A percentile compares a stretch with the other conserved stretches of the same genome.
These are phyloP conservation scores for Virgularia gustaviana DNA, from an alignment of 92 coral and sea anemone species.

Conservation along the genomic window DNA sequence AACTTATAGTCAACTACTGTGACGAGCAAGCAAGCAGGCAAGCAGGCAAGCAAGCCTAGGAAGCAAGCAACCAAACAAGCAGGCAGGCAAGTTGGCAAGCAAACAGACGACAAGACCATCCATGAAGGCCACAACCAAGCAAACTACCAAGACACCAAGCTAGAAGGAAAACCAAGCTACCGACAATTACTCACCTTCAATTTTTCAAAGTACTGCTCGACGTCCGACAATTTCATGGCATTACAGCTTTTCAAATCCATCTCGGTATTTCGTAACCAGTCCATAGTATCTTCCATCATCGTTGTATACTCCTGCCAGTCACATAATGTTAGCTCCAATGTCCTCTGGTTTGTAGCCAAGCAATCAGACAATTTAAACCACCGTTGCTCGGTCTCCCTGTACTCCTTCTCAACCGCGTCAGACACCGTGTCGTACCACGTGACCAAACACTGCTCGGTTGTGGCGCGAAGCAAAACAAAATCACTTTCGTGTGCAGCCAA, in stretches of 20 bases:
- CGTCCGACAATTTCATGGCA: conserved; percentile 62
- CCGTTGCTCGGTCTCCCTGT: conserved; percentile 59
- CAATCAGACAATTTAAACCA: conserved; percentile 76
- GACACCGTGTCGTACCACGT: conserved; percentile 62
- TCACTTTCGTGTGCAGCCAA: conserved; percentile 59
- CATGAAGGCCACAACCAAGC: neutral
- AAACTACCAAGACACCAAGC: neutral
- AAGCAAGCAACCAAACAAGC: neutral
- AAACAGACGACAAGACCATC: neutral
- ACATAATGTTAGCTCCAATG: conserved; percentile 74
- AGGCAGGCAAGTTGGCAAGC: neutral
- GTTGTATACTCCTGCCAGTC: conserved; percentile 98
- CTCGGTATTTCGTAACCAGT: conserved; percentile 90
- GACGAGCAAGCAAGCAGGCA: neutral
- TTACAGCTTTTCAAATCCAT: conserved; percentile 62
- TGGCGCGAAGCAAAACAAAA: conserved; percentile 59
- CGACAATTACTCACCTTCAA: conserved; percentile 56
- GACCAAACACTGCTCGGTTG: conserved; percentile 60
- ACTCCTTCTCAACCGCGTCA: conserved; percentile 57
- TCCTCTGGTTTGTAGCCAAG: conserved; percentile 81
- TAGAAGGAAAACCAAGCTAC: neutral
- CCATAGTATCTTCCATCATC: conserved; percentile 89
- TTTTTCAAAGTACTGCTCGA: conserved; percentile 69
- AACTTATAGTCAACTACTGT: too few species aligned
- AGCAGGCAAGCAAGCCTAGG: neutral